Evolutionary conservation across 2,888 invertebrate genomes (phyloP), one percentile per base, ranked within the genome.

Genomic region (Hoplodrina blanda): DNA sequence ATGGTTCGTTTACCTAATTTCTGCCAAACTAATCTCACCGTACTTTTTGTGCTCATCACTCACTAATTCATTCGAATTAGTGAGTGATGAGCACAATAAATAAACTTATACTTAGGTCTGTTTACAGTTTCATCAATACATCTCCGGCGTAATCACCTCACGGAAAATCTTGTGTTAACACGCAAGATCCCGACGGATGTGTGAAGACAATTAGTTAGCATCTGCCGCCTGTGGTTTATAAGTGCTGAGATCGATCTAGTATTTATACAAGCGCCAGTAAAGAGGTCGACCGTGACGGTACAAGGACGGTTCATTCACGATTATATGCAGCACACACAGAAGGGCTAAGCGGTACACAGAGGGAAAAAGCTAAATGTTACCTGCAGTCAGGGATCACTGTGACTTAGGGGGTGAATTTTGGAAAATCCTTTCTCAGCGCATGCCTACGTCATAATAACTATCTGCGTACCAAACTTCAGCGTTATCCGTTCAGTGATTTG

Each of bases 301-400:
- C 67, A 68, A 68, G 71, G 71, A 62, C 71, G 62, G 33, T 30
- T 61, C 53, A 69, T 69, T 69, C 62, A 55, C 57, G 37, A 70
- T 62, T 55, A 33, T 46, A 46, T 46, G 15, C 49, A 8, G 20
- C n/a, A 53, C 25, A 41, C 10, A 2, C 37, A 56, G 56, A 67
- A 63, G 62, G n/a, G 25, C 4, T 19, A 44, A 19, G 19, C n/a
- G 11, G 11, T 15, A 13, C 0, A 56, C 3, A 44, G 15, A 17
- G 19, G n/a, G 33, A 11, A 44, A 44, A n/a, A 19, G n/a, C 4
- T 20, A 33, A 8, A 37, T 6, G 41, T 10, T 33, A 41, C 11
- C 41, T 41, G 6, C 41, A 41, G 41, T 11, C 41, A 37, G 37
- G 7, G 37, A 4, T 37, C 37, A 41, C 41, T 41, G 10, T 5